Percentiles rank a stretch among this genome's conserved stretches.
Evolutionary conservation across 2,113 vertebrate genomes (phyloP).

Genomic region (Ariopsis seemanni): DNA sequence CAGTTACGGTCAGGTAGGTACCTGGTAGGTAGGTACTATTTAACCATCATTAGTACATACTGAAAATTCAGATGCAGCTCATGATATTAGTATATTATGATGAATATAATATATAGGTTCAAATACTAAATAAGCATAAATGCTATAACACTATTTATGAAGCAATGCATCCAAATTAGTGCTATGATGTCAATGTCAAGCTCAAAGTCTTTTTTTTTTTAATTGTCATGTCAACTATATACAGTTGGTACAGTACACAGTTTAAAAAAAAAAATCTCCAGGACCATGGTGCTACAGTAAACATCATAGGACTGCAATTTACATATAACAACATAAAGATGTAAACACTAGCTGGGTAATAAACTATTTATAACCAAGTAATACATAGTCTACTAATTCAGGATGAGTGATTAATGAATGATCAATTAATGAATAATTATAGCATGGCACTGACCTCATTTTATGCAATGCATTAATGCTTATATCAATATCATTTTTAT

Average conservation of each 20-base stretch:
- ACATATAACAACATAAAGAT: background rate
- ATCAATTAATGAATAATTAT: background rate
- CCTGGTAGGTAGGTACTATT: no score
- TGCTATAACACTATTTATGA: background rate
- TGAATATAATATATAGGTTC: background rate
- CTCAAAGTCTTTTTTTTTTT: no score
- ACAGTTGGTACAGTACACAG: no score
- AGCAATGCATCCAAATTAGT: background rate
- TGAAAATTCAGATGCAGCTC: no score
- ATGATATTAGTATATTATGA: no score
- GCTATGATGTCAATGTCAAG: no score
- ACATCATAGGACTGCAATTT: no score
- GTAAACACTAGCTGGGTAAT: background rate
- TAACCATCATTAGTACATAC: no score
- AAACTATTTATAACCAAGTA: background rate
- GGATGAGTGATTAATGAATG: background rate
- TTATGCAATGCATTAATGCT: background rate
- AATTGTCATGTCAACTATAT: no score
- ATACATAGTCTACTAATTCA: background rate
- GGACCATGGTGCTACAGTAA: no score
- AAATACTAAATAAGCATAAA: background rate
- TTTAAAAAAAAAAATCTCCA: no score
- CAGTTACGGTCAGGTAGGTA: no score
- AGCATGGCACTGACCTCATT: background rate
- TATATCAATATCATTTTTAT: background rate